These are phyloP conservation scores for Lordiphosa andalusiaca DNA, from an alignment of 2,888 invertebrate species.

Conservation along the genomic window DNA sequence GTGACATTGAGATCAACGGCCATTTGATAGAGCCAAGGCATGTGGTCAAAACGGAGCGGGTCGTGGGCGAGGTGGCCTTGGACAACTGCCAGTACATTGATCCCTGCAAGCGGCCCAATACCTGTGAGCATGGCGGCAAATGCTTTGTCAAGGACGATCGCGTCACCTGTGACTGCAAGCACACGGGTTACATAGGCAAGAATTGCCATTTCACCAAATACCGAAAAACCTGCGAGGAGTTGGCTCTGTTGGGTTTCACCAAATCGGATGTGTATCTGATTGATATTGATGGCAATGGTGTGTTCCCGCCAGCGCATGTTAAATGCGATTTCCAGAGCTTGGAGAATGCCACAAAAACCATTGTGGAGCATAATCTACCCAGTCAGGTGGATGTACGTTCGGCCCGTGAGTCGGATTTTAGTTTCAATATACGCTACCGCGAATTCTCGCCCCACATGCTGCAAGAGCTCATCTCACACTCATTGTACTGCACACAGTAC, in stretches of 20 bases:
- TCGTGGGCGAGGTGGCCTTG: constrained; percentile 92
- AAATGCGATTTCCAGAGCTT: constrained; percentile 94
- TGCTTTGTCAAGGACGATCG: constrained; percentile 94
- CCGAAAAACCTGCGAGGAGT: constrained; percentile 94
- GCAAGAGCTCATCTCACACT: constrained; percentile 93
- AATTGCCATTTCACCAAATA: constrained; percentile 97
- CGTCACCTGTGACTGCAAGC: constrained; percentile 93
- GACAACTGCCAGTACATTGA: constrained; percentile 95
- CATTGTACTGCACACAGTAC: constrained; percentile 92
- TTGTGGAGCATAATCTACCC: constrained; percentile 94
- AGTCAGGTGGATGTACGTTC: constrained; percentile 94
- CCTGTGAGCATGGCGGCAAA: constrained; percentile 94
- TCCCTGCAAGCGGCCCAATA: constrained; percentile 92
- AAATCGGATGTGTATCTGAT: constrained; percentile 95
- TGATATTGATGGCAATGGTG: constrained; percentile 96
- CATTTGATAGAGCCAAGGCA: constrained; percentile 89
- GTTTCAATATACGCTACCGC: constrained; percentile 91
- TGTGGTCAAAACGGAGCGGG: constrained; percentile 90
- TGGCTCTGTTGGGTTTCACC: constrained; percentile 92
- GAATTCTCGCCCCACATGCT: constrained; percentile 95
- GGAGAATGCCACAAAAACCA: constrained; percentile 91
- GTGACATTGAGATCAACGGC: constrained; percentile 92
- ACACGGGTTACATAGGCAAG: constrained; percentile 94
- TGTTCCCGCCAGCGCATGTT: constrained; percentile 94
- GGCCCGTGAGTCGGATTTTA: constrained; percentile 89